Evolutionary conservation across 1,140 invertebrate genomes (phyloP).

Genomic region (Drosophila novamexicana): DNA sequence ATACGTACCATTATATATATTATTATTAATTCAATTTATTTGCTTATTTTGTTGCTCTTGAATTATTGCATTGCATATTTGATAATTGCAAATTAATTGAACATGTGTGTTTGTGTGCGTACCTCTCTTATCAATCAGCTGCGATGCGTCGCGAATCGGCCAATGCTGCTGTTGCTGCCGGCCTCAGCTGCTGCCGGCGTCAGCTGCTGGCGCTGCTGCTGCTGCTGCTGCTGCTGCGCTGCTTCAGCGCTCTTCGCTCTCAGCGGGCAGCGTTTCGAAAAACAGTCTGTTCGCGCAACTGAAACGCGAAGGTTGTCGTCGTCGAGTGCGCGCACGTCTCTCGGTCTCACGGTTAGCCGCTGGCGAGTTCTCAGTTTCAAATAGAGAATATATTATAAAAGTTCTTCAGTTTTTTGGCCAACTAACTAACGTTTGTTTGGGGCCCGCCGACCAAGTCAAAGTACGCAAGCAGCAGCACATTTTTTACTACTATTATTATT

Average conservation of each 20-base stretch:
- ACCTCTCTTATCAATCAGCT: slow-evolving; percentile 25
- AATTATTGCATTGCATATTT: slow-evolving; percentile 6
- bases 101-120: background rate
- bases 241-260: slow-evolving; percentile 11
- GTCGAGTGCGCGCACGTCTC: slow-evolving; percentile 26
- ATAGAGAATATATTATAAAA: slow-evolving; percentile 5
- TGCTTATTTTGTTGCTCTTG: slow-evolving; percentile 7
- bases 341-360: slow-evolving; percentile 9
- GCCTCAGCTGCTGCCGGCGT: background rate
- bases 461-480: slow-evolving; percentile 54
- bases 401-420: slow-evolving; percentile 57
- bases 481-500: slow-evolving; percentile 39
- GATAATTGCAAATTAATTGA: background rate
- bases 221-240: slow-evolving; percentile 8
- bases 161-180: slow-evolving; percentile 25
- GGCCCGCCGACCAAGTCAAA: slow-evolving; percentile 41
- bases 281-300: slow-evolving; percentile 49
- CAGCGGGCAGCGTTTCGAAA: slow-evolving; percentile 27
- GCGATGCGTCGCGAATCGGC: slow-evolving; percentile 8
- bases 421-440: slow-evolving; percentile 63
- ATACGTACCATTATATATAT: background rate
- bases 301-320: slow-evolving; percentile 57
- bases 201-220: background rate
- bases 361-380: slow-evolving; percentile 32
- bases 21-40: background rate